Conservation (phyloP, 1,140 invertebrate species). For the Maniola jurtina region DNA sequence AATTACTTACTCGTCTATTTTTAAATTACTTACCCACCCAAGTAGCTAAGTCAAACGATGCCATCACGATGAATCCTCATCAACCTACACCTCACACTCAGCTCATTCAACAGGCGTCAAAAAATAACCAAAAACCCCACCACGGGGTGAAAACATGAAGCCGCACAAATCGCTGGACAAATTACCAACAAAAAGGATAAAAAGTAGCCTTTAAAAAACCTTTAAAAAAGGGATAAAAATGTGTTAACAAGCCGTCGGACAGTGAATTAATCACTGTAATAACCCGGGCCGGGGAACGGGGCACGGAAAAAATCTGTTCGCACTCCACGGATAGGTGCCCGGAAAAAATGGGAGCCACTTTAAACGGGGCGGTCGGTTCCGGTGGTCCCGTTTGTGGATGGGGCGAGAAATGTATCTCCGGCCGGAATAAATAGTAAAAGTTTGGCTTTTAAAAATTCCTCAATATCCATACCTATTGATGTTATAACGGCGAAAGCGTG, state of each 20-base stretch:
- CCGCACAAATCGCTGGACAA: constrained; percentile 32
- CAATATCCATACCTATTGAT: too few relatives aligned
- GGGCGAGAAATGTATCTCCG: constrained; percentile 17
- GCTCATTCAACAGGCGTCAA: neutral
- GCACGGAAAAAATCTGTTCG: constrained; percentile 40
- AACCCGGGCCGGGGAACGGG: constrained; percentile 32
- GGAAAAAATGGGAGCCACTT: constrained; percentile 36
- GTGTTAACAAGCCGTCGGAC: constrained; percentile 33
- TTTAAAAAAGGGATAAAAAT: constrained; percentile 29
- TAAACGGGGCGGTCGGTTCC: constrained; percentile 32
- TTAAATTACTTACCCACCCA: too few relatives aligned
- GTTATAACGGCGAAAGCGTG: too few relatives aligned
- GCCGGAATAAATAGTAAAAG: constrained; percentile 2
- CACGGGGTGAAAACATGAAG: constrained; percentile 2
- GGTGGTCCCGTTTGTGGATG: constrained; percentile 30
- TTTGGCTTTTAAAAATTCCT: neutral
- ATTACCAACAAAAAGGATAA: constrained; percentile 19
- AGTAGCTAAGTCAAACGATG: too few relatives aligned
- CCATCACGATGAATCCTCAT: neutral
- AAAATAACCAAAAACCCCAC: constrained; percentile 22
- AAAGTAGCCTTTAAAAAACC: constrained; percentile 24
- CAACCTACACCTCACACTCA: neutral
- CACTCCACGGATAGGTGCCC: constrained; percentile 26
- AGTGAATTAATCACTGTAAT: constrained; percentile 37
- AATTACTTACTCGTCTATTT: too few relatives aligned